Percentiles rank a stretch among this genome's conserved stretches.
phyloP scores from a whole-genome alignment of 2,888 invertebrate species.

The Aphelenchoides bicaudatus region DNA sequence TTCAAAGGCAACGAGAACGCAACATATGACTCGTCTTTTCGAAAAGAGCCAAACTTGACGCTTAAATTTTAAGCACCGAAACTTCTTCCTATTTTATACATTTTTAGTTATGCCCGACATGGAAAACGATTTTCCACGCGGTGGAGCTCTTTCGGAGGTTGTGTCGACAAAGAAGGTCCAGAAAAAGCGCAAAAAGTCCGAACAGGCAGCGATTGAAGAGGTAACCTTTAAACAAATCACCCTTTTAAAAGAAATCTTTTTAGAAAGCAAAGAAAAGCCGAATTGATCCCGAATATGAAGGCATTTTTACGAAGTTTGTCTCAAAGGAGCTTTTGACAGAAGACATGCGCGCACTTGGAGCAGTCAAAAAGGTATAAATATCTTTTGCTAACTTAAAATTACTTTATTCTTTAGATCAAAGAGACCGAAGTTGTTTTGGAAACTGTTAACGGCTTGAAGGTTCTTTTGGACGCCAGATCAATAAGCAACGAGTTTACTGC shows the following conservation, averaged over 20 bases:
- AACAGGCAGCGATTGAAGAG: neutral
- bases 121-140: conserved; percentile 7
- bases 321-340: conserved; percentile 37
- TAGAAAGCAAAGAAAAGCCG: conserved; percentile 24
- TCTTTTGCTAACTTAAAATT: conserved; percentile 14
- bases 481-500: conserved; percentile 27
- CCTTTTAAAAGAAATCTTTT: neutral
- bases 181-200: neutral
- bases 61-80: no score
- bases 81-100: no score
- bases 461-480: conserved; percentile 33
- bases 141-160: neutral
- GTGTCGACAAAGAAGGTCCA: neutral
- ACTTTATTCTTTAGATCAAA: conserved; percentile 30
- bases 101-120: conserved; percentile 3
- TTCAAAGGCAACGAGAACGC: no score
- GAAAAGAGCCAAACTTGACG: no score
- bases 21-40: no score
- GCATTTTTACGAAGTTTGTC: conserved; percentile 34
- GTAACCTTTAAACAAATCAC: neutral
- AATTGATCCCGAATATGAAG: conserved; percentile 22
- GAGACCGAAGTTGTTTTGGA: conserved; percentile 34
- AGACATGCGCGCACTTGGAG: conserved; percentile 45
- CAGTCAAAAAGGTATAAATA: conserved; percentile 39
- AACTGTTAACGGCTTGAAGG: conserved; percentile 30